Percentiles rank a stretch among this genome's conserved stretches.
These are phyloP conservation scores for Diplogasteroides magnus DNA, from an alignment of 1,140 invertebrate species.

Conservation along the genomic window DNA sequence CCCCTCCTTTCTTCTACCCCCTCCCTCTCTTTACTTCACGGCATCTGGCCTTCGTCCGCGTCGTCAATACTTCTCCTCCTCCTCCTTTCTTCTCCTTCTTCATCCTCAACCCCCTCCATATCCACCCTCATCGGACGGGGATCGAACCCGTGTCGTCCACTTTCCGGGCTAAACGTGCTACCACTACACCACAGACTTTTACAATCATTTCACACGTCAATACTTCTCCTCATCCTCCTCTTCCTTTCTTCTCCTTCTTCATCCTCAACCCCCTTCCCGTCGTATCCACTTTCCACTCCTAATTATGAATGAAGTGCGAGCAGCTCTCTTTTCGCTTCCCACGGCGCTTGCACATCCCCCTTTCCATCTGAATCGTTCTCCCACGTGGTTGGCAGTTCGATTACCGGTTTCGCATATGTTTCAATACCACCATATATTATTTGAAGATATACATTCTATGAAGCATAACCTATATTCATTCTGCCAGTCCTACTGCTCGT, in stretches of 20 bases:
- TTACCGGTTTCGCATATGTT: too few species aligned
- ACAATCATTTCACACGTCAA: slow-evolving; percentile 4
- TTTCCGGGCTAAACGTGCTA: slow-evolving; percentile 5
- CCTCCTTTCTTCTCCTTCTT: not conserved
- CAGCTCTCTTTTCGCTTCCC: not conserved
- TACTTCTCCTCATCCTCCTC: slow-evolving; percentile 3
- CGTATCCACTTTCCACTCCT: slow-evolving; percentile 7
- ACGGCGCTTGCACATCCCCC: too few species aligned
- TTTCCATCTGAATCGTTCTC: too few species aligned
- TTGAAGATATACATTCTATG: too few species aligned
- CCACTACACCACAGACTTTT: slow-evolving; percentile 23
- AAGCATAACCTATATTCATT: too few species aligned
- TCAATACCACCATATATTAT: too few species aligned
- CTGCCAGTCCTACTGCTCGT: too few species aligned
- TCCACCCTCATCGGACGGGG: too few species aligned
- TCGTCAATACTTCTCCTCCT: not conserved
- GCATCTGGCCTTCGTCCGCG: slow-evolving; percentile 15
- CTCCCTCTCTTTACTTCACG: slow-evolving; percentile 27
- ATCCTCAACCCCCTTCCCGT: not conserved
- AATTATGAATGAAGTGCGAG: too few species aligned
- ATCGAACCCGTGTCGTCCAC: not conserved
- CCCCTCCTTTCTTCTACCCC: not conserved
- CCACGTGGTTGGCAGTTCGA: too few species aligned
- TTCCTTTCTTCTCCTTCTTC: not conserved
- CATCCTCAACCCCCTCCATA: not conserved